Evolutionary conservation across 35 echinoderm and acorn worm species (phyloP).

Genomic region (Amphiura filiformis): DNA sequence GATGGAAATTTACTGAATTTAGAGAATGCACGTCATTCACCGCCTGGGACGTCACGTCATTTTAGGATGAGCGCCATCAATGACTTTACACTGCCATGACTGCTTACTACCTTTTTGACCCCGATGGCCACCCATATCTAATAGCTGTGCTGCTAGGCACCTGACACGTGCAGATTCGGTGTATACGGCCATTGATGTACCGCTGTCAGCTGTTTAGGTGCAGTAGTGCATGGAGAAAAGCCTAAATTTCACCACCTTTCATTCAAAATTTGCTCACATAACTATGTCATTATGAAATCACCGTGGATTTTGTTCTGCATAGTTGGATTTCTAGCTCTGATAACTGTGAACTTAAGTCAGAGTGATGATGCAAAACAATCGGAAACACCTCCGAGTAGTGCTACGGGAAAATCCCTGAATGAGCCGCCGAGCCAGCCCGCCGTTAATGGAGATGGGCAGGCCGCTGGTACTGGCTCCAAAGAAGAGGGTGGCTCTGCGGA

Average conservation of each 20-base stretch:
- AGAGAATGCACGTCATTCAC: too few relatives aligned
- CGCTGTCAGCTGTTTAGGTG: neutral
- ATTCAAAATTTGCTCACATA: neutral
- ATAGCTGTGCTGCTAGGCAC: too few relatives aligned
- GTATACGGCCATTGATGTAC: neutral
- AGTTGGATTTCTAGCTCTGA: neutral
- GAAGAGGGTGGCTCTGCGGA: neutral
- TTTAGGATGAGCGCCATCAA: too few relatives aligned
- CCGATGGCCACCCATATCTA: too few relatives aligned
- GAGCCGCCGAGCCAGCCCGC: neutral
- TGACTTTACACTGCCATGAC: too few relatives aligned
- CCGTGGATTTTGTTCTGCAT: neutral
- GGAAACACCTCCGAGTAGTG: neutral
- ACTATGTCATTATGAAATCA: neutral
- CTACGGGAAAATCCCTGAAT: neutral
- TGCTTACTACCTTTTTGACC: too few relatives aligned
- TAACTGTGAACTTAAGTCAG: neutral
- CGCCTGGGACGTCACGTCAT: too few relatives aligned
- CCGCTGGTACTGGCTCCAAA: neutral
- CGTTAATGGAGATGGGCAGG: neutral
- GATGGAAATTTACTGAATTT: too few relatives aligned
- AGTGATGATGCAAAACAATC: neutral
- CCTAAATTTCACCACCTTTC: neutral
- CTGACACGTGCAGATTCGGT: neutral
- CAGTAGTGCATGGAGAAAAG: neutral